Base-by-base conservation (phyloP, 2,797 vertebrate species). In the Neosalanx taihuensis region DNA sequence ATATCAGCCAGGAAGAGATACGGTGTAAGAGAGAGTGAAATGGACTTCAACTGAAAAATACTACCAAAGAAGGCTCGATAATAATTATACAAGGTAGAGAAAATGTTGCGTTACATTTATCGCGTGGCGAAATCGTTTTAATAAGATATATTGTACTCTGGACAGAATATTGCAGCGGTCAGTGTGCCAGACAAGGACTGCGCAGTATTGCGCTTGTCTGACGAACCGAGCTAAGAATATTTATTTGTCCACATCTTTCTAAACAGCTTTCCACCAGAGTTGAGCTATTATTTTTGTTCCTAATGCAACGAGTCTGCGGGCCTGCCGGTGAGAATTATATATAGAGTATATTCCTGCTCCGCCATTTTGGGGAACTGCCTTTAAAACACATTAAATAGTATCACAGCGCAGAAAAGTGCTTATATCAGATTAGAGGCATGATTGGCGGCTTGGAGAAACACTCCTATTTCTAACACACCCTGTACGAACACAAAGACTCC, bases 291-390 rank as follows among this genome's bases (percentile, higher is more conserved):
- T 76, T 75, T 80, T 75, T 81, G 73, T 68, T 79, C 70, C 70
- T 77, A 78, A 75, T 73, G 72, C 72, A 75, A 69, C 76, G 73
- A 67, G 72, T 85, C 84, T 81, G 83, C 83, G 79, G 87, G 85
- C 76, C 89, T 83, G 86, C 86, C 85, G 87, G 90, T 89, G 88
- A 89, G 87, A 91, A 91, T 88, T 87, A 91, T 91, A 92, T 92
- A 92, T 92, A 91, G 86, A 90, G 88, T 89, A 88, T 88, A 90
- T 89, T 90, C 91, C 89, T 90, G 90, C 92, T 94, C 93, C 93
- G 93, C 93, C 93, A 93, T 94, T 93, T 94, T 93, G 93, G 89
- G 90, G 92, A 93, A 93, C 89, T 84, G 80, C 73, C 78, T 84
- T 84, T 82, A 84, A 84, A 81, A 84, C 73, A 83, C 73, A 82